phyloP scores from a whole-genome alignment of 35 echinoderm and acorn worm species.

The Eucidaris tribuloides region DNA sequence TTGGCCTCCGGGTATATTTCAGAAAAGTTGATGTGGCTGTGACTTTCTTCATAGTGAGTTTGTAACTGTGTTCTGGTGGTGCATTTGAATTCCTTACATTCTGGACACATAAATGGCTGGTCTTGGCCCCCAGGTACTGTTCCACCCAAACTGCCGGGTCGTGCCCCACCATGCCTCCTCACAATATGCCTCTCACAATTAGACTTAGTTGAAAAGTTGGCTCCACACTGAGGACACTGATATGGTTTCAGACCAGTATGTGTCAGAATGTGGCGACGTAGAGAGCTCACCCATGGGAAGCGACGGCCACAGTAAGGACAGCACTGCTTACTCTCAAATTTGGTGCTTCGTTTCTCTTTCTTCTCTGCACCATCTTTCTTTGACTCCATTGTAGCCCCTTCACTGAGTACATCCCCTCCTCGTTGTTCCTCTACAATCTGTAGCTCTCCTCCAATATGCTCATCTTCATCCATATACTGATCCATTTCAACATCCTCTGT shows the following conservation, averaged over 20 bases:
- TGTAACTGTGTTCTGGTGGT: constrained; percentile 69
- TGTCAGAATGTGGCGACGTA: constrained; percentile 84
- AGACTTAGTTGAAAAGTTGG: constrained; percentile 95
- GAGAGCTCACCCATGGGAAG: constrained; percentile 97
- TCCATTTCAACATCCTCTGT: not conserved
- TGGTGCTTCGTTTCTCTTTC: constrained; percentile 22
- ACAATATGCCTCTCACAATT: constrained; percentile 98
- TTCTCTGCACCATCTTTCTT: not conserved
- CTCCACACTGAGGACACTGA: constrained; percentile 87
- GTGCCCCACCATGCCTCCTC: constrained; percentile 61
- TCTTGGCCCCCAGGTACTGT: constrained; percentile 26
- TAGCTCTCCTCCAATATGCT: not conserved
- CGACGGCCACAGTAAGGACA: constrained; percentile 92
- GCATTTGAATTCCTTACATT: constrained; percentile 61
- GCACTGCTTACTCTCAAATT: constrained; percentile 69
- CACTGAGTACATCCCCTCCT: too few species aligned
- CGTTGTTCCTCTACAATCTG: not conserved
- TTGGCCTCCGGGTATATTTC: constrained; percentile 68
- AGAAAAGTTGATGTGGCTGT: constrained; percentile 55
- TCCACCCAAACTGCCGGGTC: not conserved
- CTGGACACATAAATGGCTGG: constrained; percentile 77
- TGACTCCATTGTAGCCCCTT: not conserved
- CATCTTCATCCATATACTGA: not conserved
- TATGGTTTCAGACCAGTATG: constrained; percentile 96
- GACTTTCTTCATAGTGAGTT: constrained; percentile 77